These are phyloP conservation scores for Arrhopalites spinosus DNA, from an alignment of 2,888 invertebrate genomes.

Conservation along the genomic window DNA sequence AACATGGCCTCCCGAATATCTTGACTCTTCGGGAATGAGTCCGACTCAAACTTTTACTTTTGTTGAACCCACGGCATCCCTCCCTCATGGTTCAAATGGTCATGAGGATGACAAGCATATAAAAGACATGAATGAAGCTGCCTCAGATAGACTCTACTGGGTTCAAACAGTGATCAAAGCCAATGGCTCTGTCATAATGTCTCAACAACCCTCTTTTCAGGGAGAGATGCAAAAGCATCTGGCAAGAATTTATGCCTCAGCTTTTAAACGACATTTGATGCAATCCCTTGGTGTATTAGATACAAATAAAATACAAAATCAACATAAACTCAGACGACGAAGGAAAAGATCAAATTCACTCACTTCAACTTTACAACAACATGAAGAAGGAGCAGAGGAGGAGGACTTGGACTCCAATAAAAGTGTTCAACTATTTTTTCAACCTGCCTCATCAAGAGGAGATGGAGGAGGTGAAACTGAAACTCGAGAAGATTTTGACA, in stretches of 20 bases:
- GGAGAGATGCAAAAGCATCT: constrained; percentile 50
- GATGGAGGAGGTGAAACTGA: not conserved
- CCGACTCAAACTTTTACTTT: not conserved
- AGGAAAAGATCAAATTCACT: not conserved
- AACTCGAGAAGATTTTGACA: constrained; percentile 5
- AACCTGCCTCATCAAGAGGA: not conserved
- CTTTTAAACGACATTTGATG: constrained; percentile 43
- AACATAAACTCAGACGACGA: not conserved
- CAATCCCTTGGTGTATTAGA: not conserved
- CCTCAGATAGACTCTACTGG: constrained; percentile 43
- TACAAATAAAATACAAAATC: not conserved
- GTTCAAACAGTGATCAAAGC: constrained; percentile 53
- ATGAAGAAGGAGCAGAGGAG: not conserved
- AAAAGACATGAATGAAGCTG: not conserved
- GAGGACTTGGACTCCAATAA: not conserved
- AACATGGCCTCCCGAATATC: not conserved
- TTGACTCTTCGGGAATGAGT: not conserved
- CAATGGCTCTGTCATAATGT: not conserved
- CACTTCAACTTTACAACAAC: not conserved
- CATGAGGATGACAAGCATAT: not conserved
- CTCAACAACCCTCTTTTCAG: constrained; percentile 16
- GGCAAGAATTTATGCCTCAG: constrained; percentile 53
- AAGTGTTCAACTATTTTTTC: not conserved
- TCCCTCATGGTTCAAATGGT: not conserved
- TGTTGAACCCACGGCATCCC: not conserved